These are phyloP conservation scores for Eretmochelys imbricata DNA, from an alignment of 2,113 vertebrate species.

Conservation along the genomic window DNA sequence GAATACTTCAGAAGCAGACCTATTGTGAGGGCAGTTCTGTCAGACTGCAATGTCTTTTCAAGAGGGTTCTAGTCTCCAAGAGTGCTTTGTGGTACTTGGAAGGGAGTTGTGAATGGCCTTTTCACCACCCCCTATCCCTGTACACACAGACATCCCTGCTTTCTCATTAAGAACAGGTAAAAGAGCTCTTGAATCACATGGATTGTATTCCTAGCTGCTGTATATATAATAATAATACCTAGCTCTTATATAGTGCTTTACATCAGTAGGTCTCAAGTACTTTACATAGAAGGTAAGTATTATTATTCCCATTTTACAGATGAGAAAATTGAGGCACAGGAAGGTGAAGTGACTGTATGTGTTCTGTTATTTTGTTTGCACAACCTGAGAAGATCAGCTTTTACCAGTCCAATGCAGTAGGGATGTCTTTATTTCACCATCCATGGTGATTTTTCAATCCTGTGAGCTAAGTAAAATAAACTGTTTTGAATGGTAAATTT, in stretches of 20 bases:
- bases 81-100: background rate
- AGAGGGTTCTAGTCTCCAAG: background rate
- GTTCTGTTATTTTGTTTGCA: background rate
- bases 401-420: background rate
- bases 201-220: background rate
- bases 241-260: background rate
- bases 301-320: background rate
- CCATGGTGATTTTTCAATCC: background rate
- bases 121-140: background rate
- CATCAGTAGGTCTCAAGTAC: background rate
- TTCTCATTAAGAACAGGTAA: background rate
- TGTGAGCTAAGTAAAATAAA: background rate
- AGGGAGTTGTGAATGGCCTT: background rate
- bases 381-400: background rate
- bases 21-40: background rate
- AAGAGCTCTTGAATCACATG: background rate
- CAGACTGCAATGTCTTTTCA: background rate
- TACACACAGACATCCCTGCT: background rate
- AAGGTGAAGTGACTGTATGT: accelerated
- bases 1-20: background rate
- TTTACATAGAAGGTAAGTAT: background rate
- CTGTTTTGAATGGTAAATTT: background rate
- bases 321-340: background rate
- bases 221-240: background rate
- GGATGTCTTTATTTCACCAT: background rate